Evolutionary conservation across 2,797 vertebrate genomes (phyloP), one percentile per base, ranked within the genome.

Genomic region (Malurus splendens): DNA sequence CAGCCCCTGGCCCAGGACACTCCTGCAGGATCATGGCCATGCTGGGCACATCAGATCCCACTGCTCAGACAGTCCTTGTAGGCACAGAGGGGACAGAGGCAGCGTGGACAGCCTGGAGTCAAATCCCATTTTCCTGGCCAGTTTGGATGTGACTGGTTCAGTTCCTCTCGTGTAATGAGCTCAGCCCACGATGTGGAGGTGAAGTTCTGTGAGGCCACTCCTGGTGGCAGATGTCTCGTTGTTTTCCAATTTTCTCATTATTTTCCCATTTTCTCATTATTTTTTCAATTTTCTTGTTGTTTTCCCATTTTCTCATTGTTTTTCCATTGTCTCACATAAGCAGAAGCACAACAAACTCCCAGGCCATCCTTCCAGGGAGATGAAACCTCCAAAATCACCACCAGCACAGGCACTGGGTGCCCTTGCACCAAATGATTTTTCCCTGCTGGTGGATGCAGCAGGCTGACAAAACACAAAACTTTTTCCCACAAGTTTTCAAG

Each of bases 11-110:
- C 59, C 65, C 56, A 39, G 67, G 64, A 38, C 44, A 33, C 57
- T 6, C 3, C 81, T 28, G 38, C 38, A 27, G 5, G 18, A 5
- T 28, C 19, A 27, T 3, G 14, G 56, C 15, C 8, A 0, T 41
- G 30, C 0, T 36, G 0, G 10, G 24, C 12, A 20, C 17, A 0
- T 2, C 24, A 50, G 33, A 18, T 23, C 22, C 8, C n/a, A 0
- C 11, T 27, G 30, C 57, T 59, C 42, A 56, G 42, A 39, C 48
- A 10, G 76, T 7, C 39, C 50, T 47, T 50, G 45, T 76, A 82
- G 55, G 62, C 3, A 1, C 59, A 18, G 41, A 56, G 27, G 18
- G 38, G 17, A 52, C 38, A 33, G 60, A n/a, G 64, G 52, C 36
- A 87, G 4, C 0, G 0, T 2, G 62, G 30, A 9, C 56, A 74